Evolutionary conservation across 2,797 vertebrate species (phyloP).

Genomic region (Vultur gryphus): DNA sequence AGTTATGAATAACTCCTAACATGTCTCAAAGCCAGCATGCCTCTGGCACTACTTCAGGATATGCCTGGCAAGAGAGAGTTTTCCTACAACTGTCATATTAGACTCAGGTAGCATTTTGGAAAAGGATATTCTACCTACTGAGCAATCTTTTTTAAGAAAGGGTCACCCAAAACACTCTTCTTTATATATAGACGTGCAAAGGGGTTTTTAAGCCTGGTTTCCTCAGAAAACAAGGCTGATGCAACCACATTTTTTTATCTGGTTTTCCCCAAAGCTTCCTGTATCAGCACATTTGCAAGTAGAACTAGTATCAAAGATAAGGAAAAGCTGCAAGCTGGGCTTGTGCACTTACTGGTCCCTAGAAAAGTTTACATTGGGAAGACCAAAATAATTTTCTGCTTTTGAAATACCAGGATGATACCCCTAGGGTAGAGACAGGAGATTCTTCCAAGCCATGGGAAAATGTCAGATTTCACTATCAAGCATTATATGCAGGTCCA

Average conservation of each 20-base stretch:
- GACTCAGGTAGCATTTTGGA: neutral
- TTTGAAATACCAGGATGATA: neutral
- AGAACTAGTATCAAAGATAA: conserved; percentile 16
- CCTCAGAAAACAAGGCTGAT: neutral
- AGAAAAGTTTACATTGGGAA: neutral
- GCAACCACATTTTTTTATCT: neutral
- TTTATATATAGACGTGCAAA: neutral
- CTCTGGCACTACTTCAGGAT: conserved; percentile 28
- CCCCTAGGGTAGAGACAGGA: neutral
- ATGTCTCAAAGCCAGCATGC: conserved; percentile 37
- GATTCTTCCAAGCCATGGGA: neutral
- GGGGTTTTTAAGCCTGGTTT: neutral
- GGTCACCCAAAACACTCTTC: neutral
- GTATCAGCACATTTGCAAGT: neutral
- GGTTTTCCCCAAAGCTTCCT: neutral
- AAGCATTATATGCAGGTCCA: neutral
- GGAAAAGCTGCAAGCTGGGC: neutral
- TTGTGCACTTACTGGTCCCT: neutral
- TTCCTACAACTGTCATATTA: neutral
- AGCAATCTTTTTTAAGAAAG: neutral
- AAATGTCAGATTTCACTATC: neutral
- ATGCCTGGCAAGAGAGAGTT: conserved; percentile 19
- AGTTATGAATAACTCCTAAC: conserved; percentile 61
- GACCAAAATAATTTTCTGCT: neutral
- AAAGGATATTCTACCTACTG: neutral